Conservation (phyloP, 2,797 vertebrate species). For the Natrix natrix region DNA sequence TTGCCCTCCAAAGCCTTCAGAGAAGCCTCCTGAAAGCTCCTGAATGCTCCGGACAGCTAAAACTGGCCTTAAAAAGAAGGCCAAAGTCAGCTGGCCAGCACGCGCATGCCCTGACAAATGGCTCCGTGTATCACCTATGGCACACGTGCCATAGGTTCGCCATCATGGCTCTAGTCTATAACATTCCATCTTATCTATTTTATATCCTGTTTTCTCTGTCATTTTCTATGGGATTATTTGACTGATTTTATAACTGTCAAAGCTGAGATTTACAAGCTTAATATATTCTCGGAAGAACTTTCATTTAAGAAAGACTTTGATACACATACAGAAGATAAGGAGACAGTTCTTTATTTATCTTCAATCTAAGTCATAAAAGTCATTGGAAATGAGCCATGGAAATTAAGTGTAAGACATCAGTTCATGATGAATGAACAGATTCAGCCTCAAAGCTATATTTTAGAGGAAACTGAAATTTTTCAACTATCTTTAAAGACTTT, state of each 20-base stretch:
- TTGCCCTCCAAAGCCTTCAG: too few species aligned
- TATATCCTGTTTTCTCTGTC: not conserved
- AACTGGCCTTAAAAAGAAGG: too few species aligned
- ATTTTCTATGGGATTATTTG: not conserved
- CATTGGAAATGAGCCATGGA: not conserved
- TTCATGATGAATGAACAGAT: not conserved
- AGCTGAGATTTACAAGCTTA: not conserved
- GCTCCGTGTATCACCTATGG: too few species aligned
- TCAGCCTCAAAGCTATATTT: not conserved
- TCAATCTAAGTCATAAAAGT: not conserved
- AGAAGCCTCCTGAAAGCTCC: too few species aligned
- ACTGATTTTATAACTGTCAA: not conserved
- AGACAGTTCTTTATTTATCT: not conserved
- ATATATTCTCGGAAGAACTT: not conserved
- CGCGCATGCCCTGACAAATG: too few species aligned
- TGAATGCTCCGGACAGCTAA: too few species aligned
- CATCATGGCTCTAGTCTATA: not conserved
- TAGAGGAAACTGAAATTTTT: not conserved
- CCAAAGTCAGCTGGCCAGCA: too few species aligned
- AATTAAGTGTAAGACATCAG: not conserved
- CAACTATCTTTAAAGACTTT: not conserved
- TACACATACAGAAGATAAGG: not conserved
- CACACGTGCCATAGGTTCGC: too few species aligned
- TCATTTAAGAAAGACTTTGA: not conserved
- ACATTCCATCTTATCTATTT: not conserved